Conservation (phyloP, 2,113 vertebrate species). For the Apodemus speciosus region DNA sequence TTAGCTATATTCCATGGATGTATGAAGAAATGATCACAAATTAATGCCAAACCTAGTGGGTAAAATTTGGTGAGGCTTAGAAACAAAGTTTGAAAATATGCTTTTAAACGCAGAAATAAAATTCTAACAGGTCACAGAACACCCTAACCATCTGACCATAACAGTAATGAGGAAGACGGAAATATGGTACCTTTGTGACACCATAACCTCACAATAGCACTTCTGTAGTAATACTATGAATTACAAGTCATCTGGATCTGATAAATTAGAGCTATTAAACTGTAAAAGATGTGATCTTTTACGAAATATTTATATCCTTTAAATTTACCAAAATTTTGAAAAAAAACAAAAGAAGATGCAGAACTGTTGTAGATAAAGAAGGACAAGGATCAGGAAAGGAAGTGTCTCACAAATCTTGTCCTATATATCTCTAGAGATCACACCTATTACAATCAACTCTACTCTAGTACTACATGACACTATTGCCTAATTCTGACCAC, state of each 20-base stretch:
- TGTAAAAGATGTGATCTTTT: neutral
- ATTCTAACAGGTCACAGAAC: neutral
- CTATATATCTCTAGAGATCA: neutral
- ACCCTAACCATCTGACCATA: neutral
- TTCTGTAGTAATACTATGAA: neutral
- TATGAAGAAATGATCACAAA: neutral
- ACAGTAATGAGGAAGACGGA: neutral
- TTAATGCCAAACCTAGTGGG: neutral
- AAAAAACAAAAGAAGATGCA: neutral
- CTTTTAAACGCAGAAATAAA: neutral
- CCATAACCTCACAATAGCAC: neutral
- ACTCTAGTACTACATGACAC: neutral
- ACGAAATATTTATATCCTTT: neutral
- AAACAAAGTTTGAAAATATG: neutral
- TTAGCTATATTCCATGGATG: neutral
- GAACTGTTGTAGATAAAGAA: neutral
- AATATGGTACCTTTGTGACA: neutral
- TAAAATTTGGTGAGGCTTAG: neutral
- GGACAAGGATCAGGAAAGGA: neutral
- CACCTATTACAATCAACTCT: neutral
- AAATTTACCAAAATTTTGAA: neutral
- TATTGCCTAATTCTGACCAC: neutral
- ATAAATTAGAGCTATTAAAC: neutral
- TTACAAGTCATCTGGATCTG: neutral
- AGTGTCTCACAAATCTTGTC: neutral